A percentile compares a stretch with the other conserved stretches of the same genome.
Evolutionary conservation across 2,113 vertebrate genomes (phyloP).

Genomic region (Stomatorhinus ivindoensis): DNA sequence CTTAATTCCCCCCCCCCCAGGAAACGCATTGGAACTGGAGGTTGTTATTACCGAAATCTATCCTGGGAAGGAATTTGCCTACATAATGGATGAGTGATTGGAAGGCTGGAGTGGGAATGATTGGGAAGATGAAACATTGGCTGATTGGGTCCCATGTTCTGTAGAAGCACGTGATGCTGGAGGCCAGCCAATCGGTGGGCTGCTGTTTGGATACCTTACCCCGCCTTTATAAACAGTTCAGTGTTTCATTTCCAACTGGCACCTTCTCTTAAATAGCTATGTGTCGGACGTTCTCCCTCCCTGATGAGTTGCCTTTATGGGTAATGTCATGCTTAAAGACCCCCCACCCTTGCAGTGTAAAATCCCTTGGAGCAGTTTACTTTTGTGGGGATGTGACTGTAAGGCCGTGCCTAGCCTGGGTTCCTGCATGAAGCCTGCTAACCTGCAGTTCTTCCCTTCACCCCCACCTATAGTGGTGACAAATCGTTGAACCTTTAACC

Average conservation of each 20-base stretch:
- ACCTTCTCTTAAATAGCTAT: background rate
- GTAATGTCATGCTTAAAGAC: background rate
- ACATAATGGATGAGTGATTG: background rate
- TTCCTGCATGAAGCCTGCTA: background rate
- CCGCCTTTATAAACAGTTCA: background rate
- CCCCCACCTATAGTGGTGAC: background rate
- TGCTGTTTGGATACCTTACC: background rate
- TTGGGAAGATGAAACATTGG: background rate
- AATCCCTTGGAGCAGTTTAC: background rate
- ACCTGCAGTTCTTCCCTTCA: background rate
- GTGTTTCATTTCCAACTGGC: background rate
- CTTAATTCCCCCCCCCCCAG: background rate
- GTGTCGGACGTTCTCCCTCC: background rate
- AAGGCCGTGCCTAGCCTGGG: background rate
- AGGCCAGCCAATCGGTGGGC: background rate
- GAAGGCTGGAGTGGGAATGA: background rate
- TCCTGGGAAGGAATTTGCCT: conserved; percentile 6
- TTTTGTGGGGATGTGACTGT: background rate
- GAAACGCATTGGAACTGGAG: conserved; percentile 20
- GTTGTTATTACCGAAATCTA: background rate
- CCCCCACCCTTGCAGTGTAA: background rate
- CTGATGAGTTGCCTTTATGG: conserved; percentile 7
- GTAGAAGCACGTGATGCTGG: background rate
- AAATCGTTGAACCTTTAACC: background rate
- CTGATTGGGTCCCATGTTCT: background rate